Evolutionary conservation across 1,140 invertebrate species (phyloP), one percentile per base, ranked within the genome.

Genomic region (Drosophila varians): DNA sequence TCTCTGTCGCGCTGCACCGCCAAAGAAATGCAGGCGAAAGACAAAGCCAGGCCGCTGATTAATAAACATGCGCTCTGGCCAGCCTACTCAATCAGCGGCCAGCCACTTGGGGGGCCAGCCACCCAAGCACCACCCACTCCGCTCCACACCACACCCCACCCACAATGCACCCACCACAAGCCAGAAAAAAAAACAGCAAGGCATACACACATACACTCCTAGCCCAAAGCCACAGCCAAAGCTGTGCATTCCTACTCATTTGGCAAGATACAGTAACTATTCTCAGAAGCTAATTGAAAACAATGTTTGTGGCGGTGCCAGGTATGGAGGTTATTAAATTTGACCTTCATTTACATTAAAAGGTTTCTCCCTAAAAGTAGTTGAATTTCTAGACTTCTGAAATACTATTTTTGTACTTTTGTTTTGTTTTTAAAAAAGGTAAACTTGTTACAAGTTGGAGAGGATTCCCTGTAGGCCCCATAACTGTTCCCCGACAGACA

Each of bases 11-110:
- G 31, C 55, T 34, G 28, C 49, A 48, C 38, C 23, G 68, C 34
- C n/a, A 72, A 82, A 82, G 77, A 77, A 82, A 56, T 76, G 77
- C 64, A 60, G 61, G 74, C 64, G 64, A 74, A 66, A 78, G 69
- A 74, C 69, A 84, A 74, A 74, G 78, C 58, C 68, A 82, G 72
- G 76, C 65, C 79, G 61, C 82, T 77, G 77, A 86, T 86, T 86
- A 86, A 88, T 86, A 86, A 86, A 86, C 82, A 86, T 86, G 82
- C 82, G 82, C 82, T 86, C 82, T 86, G 68, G 48, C 40, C 45
- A 55, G 80, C 80, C 82, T 86, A 77, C 68, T 73, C 80, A 84
- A 87, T 87, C 76, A 79, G 82, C 57, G 60, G 70, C 54, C 55
- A 56, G 70, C 54, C 55, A 56, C 60, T 34, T 51, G 14, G 36